Conservation (phyloP, 2,797 vertebrate genomes). For the Gymnoscopelus braueri region DNA sequence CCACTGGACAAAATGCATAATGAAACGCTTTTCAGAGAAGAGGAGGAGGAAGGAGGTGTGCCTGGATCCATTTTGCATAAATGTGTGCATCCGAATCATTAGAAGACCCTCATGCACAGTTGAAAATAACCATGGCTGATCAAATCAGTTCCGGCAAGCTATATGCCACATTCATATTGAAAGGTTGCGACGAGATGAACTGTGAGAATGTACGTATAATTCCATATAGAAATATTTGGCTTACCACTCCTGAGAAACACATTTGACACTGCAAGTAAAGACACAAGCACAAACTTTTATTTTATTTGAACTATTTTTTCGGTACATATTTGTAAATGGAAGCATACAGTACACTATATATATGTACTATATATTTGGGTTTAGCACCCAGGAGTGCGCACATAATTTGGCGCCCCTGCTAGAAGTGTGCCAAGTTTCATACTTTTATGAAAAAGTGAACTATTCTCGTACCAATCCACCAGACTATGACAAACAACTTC, state of each 20-base stretch:
- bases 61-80: too few relatives aligned
- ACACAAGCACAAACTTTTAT: too few relatives aligned
- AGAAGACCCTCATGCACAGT: background rate
- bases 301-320: background rate
- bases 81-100: background rate
- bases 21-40: background rate
- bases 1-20: background rate
- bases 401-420: too few relatives aligned
- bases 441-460: too few relatives aligned
- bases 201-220: conserved; percentile 42
- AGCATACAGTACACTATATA: too few relatives aligned
- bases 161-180: conserved; percentile 42
- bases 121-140: conserved; percentile 8
- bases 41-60: too few relatives aligned
- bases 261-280: background rate
- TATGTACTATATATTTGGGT: too few relatives aligned
- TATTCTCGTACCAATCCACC: too few relatives aligned
- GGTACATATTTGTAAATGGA: background rate
- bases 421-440: too few relatives aligned
- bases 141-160: conserved; percentile 27
- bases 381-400: too few relatives aligned
- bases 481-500: conserved; percentile 37
- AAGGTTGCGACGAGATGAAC: conserved; percentile 55
- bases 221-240: conserved; percentile 60
- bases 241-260: conserved; percentile 47